Percentiles rank a stretch among this genome's conserved stretches.
Evolutionary conservation across 2,797 vertebrate genomes (phyloP).

Genomic region (Parauchenoglanis ngamensis): DNA sequence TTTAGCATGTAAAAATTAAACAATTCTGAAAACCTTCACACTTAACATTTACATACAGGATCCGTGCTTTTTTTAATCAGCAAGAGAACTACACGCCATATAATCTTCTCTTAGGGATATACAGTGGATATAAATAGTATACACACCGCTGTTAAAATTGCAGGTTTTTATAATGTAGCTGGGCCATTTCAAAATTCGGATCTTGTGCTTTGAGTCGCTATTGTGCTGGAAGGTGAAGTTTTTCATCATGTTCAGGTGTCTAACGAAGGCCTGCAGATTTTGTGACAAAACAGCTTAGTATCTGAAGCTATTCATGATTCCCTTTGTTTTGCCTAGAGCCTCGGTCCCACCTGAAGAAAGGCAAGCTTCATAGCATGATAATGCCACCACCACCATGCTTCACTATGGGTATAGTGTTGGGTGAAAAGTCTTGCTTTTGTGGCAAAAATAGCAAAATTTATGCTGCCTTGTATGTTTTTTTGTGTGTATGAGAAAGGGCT

Average conservation of each 20-base stretch:
- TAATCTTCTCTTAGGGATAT: constrained; percentile 51
- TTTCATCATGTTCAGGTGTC: not conserved
- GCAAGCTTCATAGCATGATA: not conserved
- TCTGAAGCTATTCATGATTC: not conserved
- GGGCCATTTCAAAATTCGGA: not conserved
- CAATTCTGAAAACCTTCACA: constrained; percentile 4
- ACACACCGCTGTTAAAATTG: not conserved
- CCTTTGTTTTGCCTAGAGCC: not conserved
- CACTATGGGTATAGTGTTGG: not conserved
- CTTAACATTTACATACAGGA: constrained; percentile 5
- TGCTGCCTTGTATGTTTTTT: not conserved
- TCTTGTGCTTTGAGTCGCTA: not conserved
- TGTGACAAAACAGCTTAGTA: not conserved
- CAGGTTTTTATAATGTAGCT: not conserved
- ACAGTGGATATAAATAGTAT: not conserved
- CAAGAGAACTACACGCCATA: constrained; percentile 32
- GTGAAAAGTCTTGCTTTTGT: not conserved
- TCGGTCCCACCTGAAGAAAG: not conserved
- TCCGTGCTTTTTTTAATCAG: constrained; percentile 31
- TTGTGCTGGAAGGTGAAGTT: not conserved
- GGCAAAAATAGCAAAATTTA: not conserved
- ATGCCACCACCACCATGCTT: not conserved
- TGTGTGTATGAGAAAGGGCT: no score
- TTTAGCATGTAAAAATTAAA: not conserved
- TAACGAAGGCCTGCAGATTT: not conserved